phyloP scores from a whole-genome alignment of 2,888 invertebrate genomes.

The Hermaeophaga mercurialis region DNA sequence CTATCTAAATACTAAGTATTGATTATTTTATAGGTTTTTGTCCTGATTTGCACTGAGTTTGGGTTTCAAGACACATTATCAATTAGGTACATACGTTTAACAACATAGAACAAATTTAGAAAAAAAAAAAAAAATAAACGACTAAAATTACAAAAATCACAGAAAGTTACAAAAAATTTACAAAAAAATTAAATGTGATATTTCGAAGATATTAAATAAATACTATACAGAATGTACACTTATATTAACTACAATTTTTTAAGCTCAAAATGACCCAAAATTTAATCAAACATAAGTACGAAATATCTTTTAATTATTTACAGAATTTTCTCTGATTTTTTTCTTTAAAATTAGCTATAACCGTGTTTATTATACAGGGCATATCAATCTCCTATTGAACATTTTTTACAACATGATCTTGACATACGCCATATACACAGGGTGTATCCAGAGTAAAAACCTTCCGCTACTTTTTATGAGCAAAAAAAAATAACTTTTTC shows the following conservation, averaged over 20 bases:
- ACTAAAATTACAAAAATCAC: conserved; percentile 52
- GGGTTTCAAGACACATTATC: conserved; percentile 51
- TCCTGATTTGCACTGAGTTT: conserved; percentile 52
- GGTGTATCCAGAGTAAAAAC: neutral
- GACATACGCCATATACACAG: neutral
- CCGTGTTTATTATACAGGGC: neutral
- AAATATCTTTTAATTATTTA: conserved; percentile 38
- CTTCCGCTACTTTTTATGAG: too few relatives aligned
- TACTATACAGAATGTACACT: conserved; percentile 58
- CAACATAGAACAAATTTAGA: conserved; percentile 48
- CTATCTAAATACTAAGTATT: conserved; percentile 27
- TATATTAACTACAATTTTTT: conserved; percentile 46
- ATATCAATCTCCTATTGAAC: too few relatives aligned
- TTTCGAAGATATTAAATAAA: conserved; percentile 52
- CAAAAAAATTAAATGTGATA: conserved; percentile 46
- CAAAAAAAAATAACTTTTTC: too few relatives aligned
- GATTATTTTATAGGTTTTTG: conserved; percentile 40
- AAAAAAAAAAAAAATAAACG: conserved; percentile 41
- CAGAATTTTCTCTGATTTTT: conserved; percentile 26
- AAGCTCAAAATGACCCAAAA: conserved; percentile 40
- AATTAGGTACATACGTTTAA: conserved; percentile 52
- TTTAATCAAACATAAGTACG: conserved; percentile 43
- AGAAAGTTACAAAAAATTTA: conserved; percentile 53
- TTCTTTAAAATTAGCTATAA: conserved; percentile 22
- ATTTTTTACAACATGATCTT: neutral